These are phyloP conservation scores for Gallinago nigripennis DNA, from an alignment of 2,797 vertebrate species.

Conservation along the genomic window DNA sequence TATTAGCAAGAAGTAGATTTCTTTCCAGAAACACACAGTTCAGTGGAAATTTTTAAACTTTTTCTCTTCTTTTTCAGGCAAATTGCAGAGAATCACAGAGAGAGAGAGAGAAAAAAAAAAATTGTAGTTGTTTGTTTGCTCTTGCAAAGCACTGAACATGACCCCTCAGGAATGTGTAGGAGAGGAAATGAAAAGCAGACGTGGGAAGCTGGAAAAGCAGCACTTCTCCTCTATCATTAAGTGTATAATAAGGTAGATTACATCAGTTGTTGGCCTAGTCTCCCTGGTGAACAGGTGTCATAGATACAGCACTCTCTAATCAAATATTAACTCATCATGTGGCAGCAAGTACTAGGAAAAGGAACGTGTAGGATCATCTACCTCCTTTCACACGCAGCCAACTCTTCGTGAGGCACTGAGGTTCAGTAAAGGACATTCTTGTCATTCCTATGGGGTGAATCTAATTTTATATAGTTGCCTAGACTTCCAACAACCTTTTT, in stretches of 20 bases:
- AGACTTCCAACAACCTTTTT: neutral
- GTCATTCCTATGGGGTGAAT: neutral
- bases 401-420: neutral
- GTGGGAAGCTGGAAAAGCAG: constrained; percentile 66
- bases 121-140: constrained; percentile 55
- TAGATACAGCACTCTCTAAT: constrained; percentile 63
- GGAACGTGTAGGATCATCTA: constrained; percentile 17
- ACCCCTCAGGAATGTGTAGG: constrained; percentile 67
- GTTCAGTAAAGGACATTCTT: constrained; percentile 33
- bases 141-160: constrained; percentile 50
- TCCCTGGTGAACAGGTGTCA: constrained; percentile 69
- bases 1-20: neutral
- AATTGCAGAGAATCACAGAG: neutral
- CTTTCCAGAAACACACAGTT: neutral
- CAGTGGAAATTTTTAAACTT: neutral
- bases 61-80: neutral
- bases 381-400: neutral
- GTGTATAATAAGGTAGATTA: constrained; percentile 66
- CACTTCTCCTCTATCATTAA: constrained; percentile 66
- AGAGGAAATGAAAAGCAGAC: constrained; percentile 72
- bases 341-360: constrained; percentile 26
- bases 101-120: neutral
- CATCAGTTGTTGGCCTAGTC: constrained; percentile 66
- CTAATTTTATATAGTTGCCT: neutral
- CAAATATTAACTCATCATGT: constrained; percentile 68